phyloP scores from a whole-genome alignment of 2,113 vertebrate genomes.

The Amblyopsis rosae region DNA sequence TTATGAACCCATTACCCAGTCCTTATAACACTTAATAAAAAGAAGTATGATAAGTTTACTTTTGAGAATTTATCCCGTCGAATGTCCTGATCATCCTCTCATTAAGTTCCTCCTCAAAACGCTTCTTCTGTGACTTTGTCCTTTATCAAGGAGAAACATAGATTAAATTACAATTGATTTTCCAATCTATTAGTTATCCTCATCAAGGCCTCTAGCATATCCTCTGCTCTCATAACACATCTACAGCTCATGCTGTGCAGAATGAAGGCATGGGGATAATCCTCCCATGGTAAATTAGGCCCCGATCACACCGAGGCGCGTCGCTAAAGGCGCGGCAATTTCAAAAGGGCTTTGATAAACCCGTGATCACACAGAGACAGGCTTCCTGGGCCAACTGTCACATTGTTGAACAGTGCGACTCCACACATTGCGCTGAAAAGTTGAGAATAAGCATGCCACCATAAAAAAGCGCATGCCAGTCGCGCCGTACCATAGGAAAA shows the following conservation, averaged over 20 bases:
- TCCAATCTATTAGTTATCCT: slow-evolving; percentile 26
- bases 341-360: too few relatives aligned
- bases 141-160: slow-evolving; percentile 62
- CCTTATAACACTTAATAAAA: neutral
- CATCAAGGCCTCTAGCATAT: slow-evolving; percentile 23
- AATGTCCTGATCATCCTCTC: slow-evolving; percentile 97
- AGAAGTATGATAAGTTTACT: slow-evolving; percentile 75
- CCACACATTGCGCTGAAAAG: too few relatives aligned
- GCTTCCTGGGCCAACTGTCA: too few relatives aligned
- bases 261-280: slow-evolving; percentile 26
- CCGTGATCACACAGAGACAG: too few relatives aligned
- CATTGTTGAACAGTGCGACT: too few relatives aligned
- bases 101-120: slow-evolving; percentile 96
- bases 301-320: too few relatives aligned
- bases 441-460: too few relatives aligned
- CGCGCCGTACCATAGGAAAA: neutral
- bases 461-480: too few relatives aligned
- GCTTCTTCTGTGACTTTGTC: slow-evolving; percentile 96
- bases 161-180: slow-evolving; percentile 28
- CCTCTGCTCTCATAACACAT: slow-evolving; percentile 26
- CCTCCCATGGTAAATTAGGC: slow-evolving; percentile 10
- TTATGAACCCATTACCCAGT: neutral
- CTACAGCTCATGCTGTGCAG: neutral
- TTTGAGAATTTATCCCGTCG: slow-evolving; percentile 96
- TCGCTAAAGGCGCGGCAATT: too few relatives aligned